Conservation (phyloP, 2,888 invertebrate species). For the Anodontia alba region DNA sequence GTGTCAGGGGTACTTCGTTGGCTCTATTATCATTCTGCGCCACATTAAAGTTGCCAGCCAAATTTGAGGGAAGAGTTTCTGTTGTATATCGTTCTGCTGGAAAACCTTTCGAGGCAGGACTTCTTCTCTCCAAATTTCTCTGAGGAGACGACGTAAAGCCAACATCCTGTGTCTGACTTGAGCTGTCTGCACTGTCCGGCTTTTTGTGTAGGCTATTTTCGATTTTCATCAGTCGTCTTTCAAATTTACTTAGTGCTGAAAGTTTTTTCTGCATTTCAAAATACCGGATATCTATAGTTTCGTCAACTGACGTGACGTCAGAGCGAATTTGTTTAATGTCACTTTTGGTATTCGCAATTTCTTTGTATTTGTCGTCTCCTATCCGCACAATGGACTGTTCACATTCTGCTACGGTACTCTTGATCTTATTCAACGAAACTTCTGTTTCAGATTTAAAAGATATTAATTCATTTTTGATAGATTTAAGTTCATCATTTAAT, state of each 20-base stretch:
- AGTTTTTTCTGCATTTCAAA: not conserved
- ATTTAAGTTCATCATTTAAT: not conserved
- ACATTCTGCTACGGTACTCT: not conserved
- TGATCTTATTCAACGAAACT: not conserved
- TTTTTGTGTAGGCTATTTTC: not conserved
- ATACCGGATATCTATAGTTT: not conserved
- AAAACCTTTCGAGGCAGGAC: not conserved
- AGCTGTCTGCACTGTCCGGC: not conserved
- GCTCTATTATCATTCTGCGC: not conserved
- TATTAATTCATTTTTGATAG: not conserved
- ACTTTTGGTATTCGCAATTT: not conserved
- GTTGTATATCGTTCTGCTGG: not conserved
- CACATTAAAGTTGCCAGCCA: not conserved
- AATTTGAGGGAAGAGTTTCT: not conserved
- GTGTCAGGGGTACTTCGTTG: not conserved
- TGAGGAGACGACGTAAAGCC: not conserved
- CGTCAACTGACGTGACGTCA: not conserved
- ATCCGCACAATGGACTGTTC: not conserved
- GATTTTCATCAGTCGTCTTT: not conserved
- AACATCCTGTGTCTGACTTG: not conserved
- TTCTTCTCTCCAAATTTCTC: not conserved
- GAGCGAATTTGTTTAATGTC: slow-evolving; percentile 1
- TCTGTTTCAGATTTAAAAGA: not conserved
- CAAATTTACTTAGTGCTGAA: not conserved
- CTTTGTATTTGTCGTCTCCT: not conserved